These are phyloP conservation scores for Oegoconia quadripuncta DNA, from an alignment of 2,888 invertebrate genomes.

Conservation along the genomic window DNA sequence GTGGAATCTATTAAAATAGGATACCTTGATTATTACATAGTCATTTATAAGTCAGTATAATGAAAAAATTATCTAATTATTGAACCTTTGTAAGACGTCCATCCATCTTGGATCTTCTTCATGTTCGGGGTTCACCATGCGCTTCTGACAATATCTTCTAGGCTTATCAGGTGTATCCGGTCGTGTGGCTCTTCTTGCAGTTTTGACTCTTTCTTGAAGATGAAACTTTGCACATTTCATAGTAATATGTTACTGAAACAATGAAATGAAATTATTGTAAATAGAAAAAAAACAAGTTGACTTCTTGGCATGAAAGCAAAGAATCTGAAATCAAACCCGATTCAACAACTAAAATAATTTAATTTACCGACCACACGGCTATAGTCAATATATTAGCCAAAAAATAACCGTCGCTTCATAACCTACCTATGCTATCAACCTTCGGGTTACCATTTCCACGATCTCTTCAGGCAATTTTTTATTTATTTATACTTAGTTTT, in stretches of 20 bases:
- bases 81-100: slow-evolving; percentile 46
- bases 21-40: too few species aligned
- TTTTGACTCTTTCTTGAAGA: slow-evolving; percentile 54
- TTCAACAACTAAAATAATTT: too few species aligned
- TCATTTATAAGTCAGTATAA: too few species aligned
- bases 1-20: slow-evolving; percentile 11
- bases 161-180: slow-evolving; percentile 34
- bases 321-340: too few species aligned
- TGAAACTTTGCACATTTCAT: slow-evolving; percentile 67
- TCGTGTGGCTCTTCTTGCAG: slow-evolving; percentile 20
- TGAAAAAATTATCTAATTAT: slow-evolving; percentile 7
- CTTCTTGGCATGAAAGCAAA: neutral
- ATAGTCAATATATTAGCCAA: too few species aligned
- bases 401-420: too few species aligned
- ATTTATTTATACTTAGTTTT: too few species aligned
- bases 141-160: slow-evolving; percentile 61
- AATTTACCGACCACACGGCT: too few species aligned
- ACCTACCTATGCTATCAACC: too few species aligned
- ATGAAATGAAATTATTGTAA: neutral
- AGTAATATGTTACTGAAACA: neutral
- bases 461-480: too few species aligned
- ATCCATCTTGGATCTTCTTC: slow-evolving; percentile 62
- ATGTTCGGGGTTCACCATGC: slow-evolving; percentile 59
- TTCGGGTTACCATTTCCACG: too few species aligned
- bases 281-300: neutral